Evolutionary conservation across 2,888 invertebrate species (phyloP), one percentile per base, ranked within the genome.

Genomic region (Cryptus armator): DNA sequence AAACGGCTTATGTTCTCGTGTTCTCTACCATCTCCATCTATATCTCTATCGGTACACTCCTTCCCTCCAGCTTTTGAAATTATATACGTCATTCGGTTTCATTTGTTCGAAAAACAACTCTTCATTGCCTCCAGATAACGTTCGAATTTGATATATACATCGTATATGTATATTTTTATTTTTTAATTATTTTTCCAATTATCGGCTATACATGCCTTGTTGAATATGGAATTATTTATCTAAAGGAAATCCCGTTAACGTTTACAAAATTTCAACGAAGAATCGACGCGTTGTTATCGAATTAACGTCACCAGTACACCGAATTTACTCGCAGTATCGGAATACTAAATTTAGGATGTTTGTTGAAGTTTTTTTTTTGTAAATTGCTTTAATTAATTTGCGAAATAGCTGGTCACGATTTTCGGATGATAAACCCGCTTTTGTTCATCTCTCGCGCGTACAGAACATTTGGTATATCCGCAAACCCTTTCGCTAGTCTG

Each of bases 1-100:
- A 37, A 75, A 72, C 72, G 62, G 80, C 72, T 84, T 84, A 84
- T 74, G 81, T 74, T 68, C 53, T 46, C 72, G 43, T 67, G 44
- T 62, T 62, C 64, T 19, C n/a, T 67, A 62, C 48, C 53, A 43
- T 67, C 56, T 44, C 48, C 64, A 78, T 59, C 48, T 62, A 70
- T 62, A 79, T 64, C 44, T 62, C 59, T 14, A 48, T 19, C 14
- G 14, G 70, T 48, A 37, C 29, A 32, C 62, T 46, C 46, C n/a
- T 48, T 48, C 37, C n/a, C 29, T 32, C n/a, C 32, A 29, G 29
- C 32, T 32, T 62, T 62, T 7, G 29, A 62, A 62, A 62, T 62
- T 14, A 62, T 62, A 14, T 32, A 29, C 14, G 29, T 62, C 29
- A 6, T 62, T 62, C 59, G 32, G 29, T 62, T 62, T 62, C 59